phyloP scores from a whole-genome alignment of 2,888 invertebrate species.

The Ectropis crepuscularia region DNA sequence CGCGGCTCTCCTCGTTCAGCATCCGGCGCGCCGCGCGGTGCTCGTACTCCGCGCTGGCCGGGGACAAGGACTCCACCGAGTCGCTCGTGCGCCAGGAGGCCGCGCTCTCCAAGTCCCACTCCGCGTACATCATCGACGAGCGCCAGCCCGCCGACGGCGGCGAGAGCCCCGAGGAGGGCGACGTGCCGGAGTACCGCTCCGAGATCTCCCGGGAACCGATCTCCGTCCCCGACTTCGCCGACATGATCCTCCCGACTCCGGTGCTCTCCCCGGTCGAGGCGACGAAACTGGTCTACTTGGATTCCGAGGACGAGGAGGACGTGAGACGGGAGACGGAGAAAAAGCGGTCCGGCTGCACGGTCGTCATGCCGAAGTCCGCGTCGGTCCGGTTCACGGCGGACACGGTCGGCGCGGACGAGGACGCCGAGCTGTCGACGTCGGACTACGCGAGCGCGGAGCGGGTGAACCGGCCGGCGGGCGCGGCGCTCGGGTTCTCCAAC shows the following conservation, averaged over 20 bases:
- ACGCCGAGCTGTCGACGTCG: slow-evolving; percentile 86
- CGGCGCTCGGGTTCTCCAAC: slow-evolving; percentile 88
- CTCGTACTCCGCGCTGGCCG: slow-evolving; percentile 87
- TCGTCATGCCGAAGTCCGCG: slow-evolving; percentile 67
- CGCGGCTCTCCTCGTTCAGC: slow-evolving; percentile 87
- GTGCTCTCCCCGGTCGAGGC: slow-evolving; percentile 88
- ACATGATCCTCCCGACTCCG: slow-evolving; percentile 86
- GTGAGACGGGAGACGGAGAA: slow-evolving; percentile 52
- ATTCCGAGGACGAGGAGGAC: slow-evolving; percentile 87
- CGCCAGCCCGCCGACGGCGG: slow-evolving; percentile 59
- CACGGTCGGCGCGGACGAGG: slow-evolving; percentile 80
- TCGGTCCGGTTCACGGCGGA: slow-evolving; percentile 84
- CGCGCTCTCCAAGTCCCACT: slow-evolving; percentile 83
- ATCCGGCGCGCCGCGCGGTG: slow-evolving; percentile 88
- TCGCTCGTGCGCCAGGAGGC: slow-evolving; percentile 78
- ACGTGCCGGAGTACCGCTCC: slow-evolving; percentile 45
- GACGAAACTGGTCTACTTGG: slow-evolving; percentile 88
- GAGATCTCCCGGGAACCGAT: slow-evolving; percentile 87
- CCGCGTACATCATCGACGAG: slow-evolving; percentile 83
- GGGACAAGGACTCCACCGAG: slow-evolving; percentile 87
- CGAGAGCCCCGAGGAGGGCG: slow-evolving; percentile 62
- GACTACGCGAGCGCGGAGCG: slow-evolving; percentile 91
- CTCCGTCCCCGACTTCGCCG: slow-evolving; percentile 90
- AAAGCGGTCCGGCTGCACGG: slow-evolving; percentile 10
- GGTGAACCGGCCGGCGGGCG: slow-evolving; percentile 83